Evolutionary conservation across 2,113 vertebrate genomes (phyloP), one percentile per base, ranked within the genome.

Genomic region (Cyprinodon variegatus): DNA sequence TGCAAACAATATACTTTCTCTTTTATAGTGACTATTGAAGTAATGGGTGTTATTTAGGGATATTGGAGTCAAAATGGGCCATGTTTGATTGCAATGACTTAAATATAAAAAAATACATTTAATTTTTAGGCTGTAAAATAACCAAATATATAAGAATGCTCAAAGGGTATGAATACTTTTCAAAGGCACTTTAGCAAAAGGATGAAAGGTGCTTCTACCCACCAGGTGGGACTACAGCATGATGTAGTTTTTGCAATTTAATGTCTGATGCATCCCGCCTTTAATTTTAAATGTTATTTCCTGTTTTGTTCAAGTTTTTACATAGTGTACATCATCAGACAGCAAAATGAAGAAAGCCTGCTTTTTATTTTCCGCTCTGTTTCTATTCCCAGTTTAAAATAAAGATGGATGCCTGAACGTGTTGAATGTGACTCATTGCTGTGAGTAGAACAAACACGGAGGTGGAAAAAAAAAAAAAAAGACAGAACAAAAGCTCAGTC

Each of bases 341-440:
- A 66, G 37, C 71, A 57, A 83, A 81, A 11, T 41, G 3, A 39
- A 36, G 57, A 46, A 48, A 15, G 13, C 46, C 61, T 62, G 65
- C 65, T 75, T 65, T 69, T 68, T 64, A 66, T 88, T 89, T 89
- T 57, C 70, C 76, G 83, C 83, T 76, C 64, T 82, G 79, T 90
- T 91, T 91, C 82, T 85, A 92, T 46, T 86, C 69, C 83, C 64
- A 20, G 70, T 72, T 68, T 65, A 86, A 81, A 92, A 87, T 88
- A 92, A 93, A 93, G 37, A 63, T 60, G 77, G 69, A 80, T 83
- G 77, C 79, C 79, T 20, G 36, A 86, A 71, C 45, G 3, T 68
- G 83, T 71, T 62, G 65, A 39, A 36, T 38, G 45, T 80, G 87
- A 79, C 41, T 89, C 68, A 40, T 85, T 45, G 4, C 67, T 88